Conservation (phyloP, 2,113 vertebrate genomes). For the Neolamprologus hecqui region DNA sequence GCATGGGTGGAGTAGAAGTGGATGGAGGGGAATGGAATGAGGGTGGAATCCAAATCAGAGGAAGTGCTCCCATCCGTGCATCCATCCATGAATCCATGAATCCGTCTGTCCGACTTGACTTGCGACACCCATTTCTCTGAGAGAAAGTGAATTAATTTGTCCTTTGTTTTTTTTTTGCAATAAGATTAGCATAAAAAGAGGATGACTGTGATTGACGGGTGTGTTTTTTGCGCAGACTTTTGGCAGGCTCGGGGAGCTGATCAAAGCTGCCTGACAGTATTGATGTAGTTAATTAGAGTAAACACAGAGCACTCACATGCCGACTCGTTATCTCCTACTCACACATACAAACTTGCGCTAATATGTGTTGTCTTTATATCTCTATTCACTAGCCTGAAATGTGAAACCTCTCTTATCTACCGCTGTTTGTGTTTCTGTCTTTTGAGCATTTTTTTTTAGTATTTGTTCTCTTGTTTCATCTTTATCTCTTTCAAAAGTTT, state of each 20-base stretch:
- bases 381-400: constrained; percentile 25
- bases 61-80: neutral
- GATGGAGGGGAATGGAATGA: constrained; percentile 12
- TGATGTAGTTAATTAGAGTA: constrained; percentile 65
- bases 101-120: neutral
- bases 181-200: constrained; percentile 15
- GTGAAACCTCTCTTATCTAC: constrained; percentile 19
- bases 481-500: neutral
- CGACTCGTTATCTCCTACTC: constrained; percentile 38
- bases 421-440: neutral
- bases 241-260: constrained; percentile 29
- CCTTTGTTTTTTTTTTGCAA: neutral
- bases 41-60: constrained; percentile 19
- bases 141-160: neutral
- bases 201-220: constrained; percentile 38
- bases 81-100: neutral
- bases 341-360: neutral
- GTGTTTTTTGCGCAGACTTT: constrained; percentile 35
- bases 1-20: constrained; percentile 35
- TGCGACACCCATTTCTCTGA: neutral
- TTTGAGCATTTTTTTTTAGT: neutral
- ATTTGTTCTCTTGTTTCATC: neutral
- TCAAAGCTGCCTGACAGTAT: constrained; percentile 57
- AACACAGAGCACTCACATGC: constrained; percentile 36
- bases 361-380: constrained; percentile 32